phyloP scores from a whole-genome alignment of 2,888 invertebrate genomes.

The Troglohyphantes excavatus region DNA sequence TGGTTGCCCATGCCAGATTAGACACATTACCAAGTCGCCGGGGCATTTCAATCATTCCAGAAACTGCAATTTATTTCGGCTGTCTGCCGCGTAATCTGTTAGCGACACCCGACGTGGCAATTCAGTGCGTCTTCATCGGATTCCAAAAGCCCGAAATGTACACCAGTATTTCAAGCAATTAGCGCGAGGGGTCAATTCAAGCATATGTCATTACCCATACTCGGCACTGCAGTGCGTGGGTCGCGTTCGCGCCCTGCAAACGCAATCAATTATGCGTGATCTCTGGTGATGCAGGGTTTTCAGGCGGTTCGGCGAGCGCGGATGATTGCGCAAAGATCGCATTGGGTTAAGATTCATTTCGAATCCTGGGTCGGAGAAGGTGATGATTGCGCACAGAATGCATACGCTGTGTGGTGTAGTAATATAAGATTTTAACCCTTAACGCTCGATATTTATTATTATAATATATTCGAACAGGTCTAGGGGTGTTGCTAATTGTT shows the following conservation, averaged over 20 bases:
- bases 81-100: conserved; percentile 13
- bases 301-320: background rate
- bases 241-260: conserved; percentile 44
- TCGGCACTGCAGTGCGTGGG: conserved; percentile 31
- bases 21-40: background rate
- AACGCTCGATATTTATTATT: too few species aligned
- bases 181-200: conserved; percentile 37
- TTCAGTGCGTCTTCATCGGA: conserved; percentile 27
- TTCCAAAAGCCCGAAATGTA: conserved; percentile 3
- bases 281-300: background rate
- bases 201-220: conserved; percentile 48
- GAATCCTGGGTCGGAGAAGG: background rate
- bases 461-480: too few species aligned
- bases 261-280: conserved; percentile 44
- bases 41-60: conserved; percentile 7
- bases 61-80: conserved; percentile 8
- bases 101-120: conserved; percentile 18
- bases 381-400: too few species aligned
- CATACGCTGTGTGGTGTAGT: too few species aligned
- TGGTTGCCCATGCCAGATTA: background rate
- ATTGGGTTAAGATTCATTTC: background rate
- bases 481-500: too few species aligned
- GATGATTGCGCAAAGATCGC: background rate
- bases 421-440: too few species aligned
- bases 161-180: conserved; percentile 51